Evolutionary conservation across 2,797 vertebrate species (phyloP), one percentile per base, ranked within the genome.

Genomic region (Anguilla megastoma): DNA sequence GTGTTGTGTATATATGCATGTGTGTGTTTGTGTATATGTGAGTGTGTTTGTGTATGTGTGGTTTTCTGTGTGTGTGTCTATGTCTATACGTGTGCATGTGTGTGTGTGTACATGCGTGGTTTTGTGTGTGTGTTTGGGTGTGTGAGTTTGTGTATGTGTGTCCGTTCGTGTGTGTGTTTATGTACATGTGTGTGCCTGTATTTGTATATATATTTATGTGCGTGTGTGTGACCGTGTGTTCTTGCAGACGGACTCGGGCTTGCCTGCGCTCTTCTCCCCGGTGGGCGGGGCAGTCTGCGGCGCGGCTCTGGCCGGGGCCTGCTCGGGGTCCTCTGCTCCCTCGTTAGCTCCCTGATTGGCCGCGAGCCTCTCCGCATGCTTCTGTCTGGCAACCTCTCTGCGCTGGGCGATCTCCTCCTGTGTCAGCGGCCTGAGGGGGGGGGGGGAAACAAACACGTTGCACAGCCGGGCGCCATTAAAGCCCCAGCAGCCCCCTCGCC

Each of bases 371-470:
- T 98, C 97, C 0, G 97, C 97, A 0, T 98, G 98, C 87, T 97
- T 96, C 91, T 88, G 96, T 86, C 97, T 94, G 0, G 95, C 98
- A 48, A 94, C 85, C 27, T 98, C 98, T 7, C 96, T 95, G 52
- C 98, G 96, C 92, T 97, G 95, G 27, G 94, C 92, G 9, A 99
- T 96, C 94, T 98, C 97, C 88, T 98, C 98, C 88, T 95, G 97
- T 85, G 97, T 98, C 94, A 99, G 93, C 1, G 97, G 97, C 91
- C 98, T 98, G 60, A 4, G 76, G 36, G 36, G 36, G 36, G 71
- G 8, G 60, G 60, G 60, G 74, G 74, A 21, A 14, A 21, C 33
- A 80, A 21, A 80, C 33, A 80, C 12, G 16, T 16, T 2, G 9
- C 6, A 50, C 41, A n/a, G 79, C 79, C 18, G 6, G 3, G 6